Evolutionary conservation across 2,113 vertebrate species (phyloP).

Genomic region (Sprattus sprattus): DNA sequence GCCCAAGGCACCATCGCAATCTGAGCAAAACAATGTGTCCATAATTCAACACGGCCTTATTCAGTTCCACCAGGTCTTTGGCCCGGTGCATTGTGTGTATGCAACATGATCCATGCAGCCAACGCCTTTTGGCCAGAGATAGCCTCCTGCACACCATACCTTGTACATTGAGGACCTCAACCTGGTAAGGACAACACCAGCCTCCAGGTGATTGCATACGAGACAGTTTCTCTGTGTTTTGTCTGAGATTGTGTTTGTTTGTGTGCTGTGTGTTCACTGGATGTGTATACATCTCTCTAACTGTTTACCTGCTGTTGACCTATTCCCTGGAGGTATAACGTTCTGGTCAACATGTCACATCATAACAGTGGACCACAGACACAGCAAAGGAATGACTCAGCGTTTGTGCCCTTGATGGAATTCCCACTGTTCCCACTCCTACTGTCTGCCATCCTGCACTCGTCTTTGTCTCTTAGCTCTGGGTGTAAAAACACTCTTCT

Average conservation of each 20-base stretch:
- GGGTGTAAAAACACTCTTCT: slow-evolving; percentile 28
- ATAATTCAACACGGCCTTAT: slow-evolving; percentile 29
- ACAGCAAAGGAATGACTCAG: slow-evolving; percentile 40
- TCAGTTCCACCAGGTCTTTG: slow-evolving; percentile 15
- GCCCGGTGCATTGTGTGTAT: not conserved
- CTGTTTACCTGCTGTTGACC: not conserved
- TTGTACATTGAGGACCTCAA: not conserved
- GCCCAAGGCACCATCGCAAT: not conserved
- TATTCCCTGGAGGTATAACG: not conserved
- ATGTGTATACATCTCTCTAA: not conserved
- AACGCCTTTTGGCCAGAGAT: not conserved
- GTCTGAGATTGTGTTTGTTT: not conserved
- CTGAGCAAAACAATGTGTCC: slow-evolving; percentile 14
- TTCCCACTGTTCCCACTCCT: slow-evolving; percentile 33
- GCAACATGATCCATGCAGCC: slow-evolving; percentile 2
- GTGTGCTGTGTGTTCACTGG: not conserved
- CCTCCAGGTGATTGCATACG: not conserved
- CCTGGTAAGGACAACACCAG: not conserved
- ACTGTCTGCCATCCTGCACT: slow-evolving; percentile 19
- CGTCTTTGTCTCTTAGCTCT: slow-evolving; percentile 38
- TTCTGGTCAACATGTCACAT: not conserved
- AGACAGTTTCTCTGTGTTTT: not conserved
- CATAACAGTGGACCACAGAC: not conserved
- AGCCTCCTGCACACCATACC: not conserved
- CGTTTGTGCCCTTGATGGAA: slow-evolving; percentile 31